Conservation (phyloP, 2,113 vertebrate genomes). For the Mola mola region DNA sequence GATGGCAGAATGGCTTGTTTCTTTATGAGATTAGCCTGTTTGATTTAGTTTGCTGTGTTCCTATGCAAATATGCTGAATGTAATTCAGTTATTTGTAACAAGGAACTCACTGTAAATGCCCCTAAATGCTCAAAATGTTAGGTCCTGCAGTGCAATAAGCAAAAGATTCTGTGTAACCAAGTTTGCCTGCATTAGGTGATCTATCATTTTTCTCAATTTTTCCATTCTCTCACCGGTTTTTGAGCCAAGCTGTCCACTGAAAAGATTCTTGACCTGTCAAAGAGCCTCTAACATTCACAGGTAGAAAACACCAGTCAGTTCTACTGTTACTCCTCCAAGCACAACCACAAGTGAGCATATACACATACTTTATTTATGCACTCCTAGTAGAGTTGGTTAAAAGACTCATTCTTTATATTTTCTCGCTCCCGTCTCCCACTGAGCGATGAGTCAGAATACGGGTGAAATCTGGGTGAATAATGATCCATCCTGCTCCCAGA, state of each 20-base stretch:
- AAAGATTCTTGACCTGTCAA: slow-evolving; percentile 18
- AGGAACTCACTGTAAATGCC: too few species aligned
- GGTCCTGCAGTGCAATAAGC: too few species aligned
- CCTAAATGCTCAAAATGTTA: too few species aligned
- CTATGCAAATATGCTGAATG: too few species aligned
- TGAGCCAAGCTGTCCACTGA: slow-evolving; percentile 1
- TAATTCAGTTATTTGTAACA: too few species aligned
- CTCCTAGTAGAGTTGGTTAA: slow-evolving; percentile 31
- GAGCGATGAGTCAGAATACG: slow-evolving; percentile 69
- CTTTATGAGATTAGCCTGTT: too few species aligned
- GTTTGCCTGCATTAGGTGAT: too few species aligned
- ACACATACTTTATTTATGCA: slow-evolving; percentile 36
- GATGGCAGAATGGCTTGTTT: too few species aligned
- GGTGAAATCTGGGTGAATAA: slow-evolving; percentile 46
- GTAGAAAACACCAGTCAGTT: slow-evolving; percentile 25
- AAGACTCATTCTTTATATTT: slow-evolving; percentile 67
- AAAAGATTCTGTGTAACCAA: too few species aligned
- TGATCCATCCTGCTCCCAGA: slow-evolving; percentile 8
- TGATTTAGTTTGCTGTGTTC: too few species aligned
- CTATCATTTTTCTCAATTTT: neutral
- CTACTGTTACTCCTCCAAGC: slow-evolving; percentile 1
- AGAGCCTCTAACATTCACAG: slow-evolving; percentile 2
- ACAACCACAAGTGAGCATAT: slow-evolving; percentile 12
- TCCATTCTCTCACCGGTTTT: neutral
- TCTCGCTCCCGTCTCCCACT: slow-evolving; percentile 57